These are phyloP conservation scores for Micropterix aruncella DNA, from an alignment of 2,888 invertebrate species.

Conservation along the genomic window DNA sequence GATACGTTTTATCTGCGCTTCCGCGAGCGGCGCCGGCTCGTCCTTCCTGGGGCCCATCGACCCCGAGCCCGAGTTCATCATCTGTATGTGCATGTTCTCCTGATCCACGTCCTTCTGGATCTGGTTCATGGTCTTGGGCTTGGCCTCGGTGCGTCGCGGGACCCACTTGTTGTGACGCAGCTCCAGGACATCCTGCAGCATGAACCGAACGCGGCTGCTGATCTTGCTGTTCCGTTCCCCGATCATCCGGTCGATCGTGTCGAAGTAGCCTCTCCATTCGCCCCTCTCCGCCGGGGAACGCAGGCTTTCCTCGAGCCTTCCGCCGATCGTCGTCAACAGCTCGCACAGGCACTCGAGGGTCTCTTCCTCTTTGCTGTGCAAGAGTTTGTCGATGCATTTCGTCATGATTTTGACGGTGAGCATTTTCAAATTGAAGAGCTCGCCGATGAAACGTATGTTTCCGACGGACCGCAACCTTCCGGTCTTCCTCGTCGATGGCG, in stretches of 20 bases:
- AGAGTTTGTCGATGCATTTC: constrained; percentile 63
- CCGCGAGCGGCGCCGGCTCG: constrained; percentile 14
- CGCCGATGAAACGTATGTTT: constrained; percentile 75
- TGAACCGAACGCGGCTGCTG: constrained; percentile 52
- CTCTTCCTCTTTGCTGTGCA: constrained; percentile 73
- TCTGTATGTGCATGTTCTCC: constrained; percentile 60
- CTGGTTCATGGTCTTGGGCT: constrained; percentile 90
- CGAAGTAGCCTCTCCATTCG: constrained; percentile 44
- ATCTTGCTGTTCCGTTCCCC: constrained; percentile 47
- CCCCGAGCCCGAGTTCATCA: constrained; percentile 17
- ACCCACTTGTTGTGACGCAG: constrained; percentile 74
- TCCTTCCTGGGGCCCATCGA: constrained; percentile 39
- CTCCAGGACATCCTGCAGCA: constrained; percentile 87
- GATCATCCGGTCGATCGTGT: constrained; percentile 56
- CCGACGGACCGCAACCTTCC: constrained; percentile 74
- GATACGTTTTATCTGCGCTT: not conserved
- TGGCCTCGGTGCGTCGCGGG: constrained; percentile 57
- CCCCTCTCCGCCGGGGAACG: too few relatives aligned
- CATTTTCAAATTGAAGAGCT: constrained; percentile 85
- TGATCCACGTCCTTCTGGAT: constrained; percentile 81
- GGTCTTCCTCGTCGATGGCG: constrained; percentile 60
- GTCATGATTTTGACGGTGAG: constrained; percentile 79
- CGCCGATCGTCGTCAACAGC: constrained; percentile 81
- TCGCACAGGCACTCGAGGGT: constrained; percentile 88
- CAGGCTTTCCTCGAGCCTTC: constrained; percentile 43